These are phyloP conservation scores for Esox masquinongy DNA, from an alignment of 2,797 vertebrate genomes.

Conservation along the genomic window DNA sequence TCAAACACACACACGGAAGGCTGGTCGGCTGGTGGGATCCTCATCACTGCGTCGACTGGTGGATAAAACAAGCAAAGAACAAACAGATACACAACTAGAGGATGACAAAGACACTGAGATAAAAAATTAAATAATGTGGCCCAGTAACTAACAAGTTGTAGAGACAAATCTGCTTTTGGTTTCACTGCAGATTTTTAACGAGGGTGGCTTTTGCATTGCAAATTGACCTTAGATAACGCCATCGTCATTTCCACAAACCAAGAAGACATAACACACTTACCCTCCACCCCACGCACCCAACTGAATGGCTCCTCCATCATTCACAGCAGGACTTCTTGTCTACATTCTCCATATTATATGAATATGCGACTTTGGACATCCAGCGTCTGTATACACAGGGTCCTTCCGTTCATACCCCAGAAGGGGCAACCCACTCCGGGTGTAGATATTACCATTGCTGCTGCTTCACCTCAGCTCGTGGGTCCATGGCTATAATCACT, in stretches of 20 bases:
- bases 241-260: neutral
- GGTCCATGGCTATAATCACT: neutral
- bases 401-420: neutral
- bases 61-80: slow-evolving; percentile 7
- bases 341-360: neutral
- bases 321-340: neutral
- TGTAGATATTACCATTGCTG: neutral
- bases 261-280: neutral
- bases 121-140: neutral
- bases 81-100: slow-evolving; percentile 1
- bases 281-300: neutral
- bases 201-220: neutral
- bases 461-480: neutral
- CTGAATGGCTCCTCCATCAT: neutral
- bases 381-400: neutral
- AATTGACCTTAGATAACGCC: neutral
- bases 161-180: neutral
- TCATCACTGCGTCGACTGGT: neutral
- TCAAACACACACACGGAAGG: neutral
- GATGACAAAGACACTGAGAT: neutral
- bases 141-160: neutral
- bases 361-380: neutral
- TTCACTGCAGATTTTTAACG: neutral
- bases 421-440: neutral
- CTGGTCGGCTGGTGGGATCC: neutral